Evolutionary conservation across 2,113 vertebrate genomes (phyloP), one percentile per base, ranked within the genome.

Genomic region (Nothoprocta pentlandii): DNA sequence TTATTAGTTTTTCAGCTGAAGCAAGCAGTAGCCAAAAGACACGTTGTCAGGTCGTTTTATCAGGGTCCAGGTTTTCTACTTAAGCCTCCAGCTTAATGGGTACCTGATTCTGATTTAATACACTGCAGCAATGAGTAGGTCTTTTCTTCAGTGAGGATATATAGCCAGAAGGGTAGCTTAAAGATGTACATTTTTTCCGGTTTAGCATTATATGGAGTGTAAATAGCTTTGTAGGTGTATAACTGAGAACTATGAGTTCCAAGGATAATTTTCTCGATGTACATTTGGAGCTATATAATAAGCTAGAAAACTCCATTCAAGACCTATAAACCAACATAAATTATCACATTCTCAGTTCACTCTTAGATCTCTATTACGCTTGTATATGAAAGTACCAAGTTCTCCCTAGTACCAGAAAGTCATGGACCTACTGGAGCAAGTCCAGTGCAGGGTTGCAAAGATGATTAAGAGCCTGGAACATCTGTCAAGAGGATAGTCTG

Each of bases 1-100:
- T 70, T 20, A 46, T 41, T 25, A 13, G 1, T 9, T 92, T 85
- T 85, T 63, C 21, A 77, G 14, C 21, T 63, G 62, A 78, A 68
- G n/a, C 54, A 92, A 46, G 8, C 30, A 80, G 6, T 23, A 83
- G 3, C 49, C 12, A 12, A 19, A 70, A 63, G 32, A 47, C 7
- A 28, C 0, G 5, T 41, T 39, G 12, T 67, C 30, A 74, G 30
- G 23, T 5, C 17, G 66, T 92, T 71, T 75, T 61, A 23, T 68
- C 17, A 32, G 17, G 13, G 15, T 85, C 41, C 42, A 3, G 2
- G 6, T 91, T 93, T 78, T 47, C 71, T 64, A 16, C 28, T 56
- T 59, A 9, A 0, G 0, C 6, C 0, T 70, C 67, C 39, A n/a
- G 12, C 11, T 70, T 75, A 85, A n/a, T 41, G 28, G 36, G 25